A percentile compares a stretch with the other conserved stretches of the same genome.
These are phyloP conservation scores for Phalangium opilio DNA, from an alignment of 2,888 invertebrate species.

Conservation along the genomic window DNA sequence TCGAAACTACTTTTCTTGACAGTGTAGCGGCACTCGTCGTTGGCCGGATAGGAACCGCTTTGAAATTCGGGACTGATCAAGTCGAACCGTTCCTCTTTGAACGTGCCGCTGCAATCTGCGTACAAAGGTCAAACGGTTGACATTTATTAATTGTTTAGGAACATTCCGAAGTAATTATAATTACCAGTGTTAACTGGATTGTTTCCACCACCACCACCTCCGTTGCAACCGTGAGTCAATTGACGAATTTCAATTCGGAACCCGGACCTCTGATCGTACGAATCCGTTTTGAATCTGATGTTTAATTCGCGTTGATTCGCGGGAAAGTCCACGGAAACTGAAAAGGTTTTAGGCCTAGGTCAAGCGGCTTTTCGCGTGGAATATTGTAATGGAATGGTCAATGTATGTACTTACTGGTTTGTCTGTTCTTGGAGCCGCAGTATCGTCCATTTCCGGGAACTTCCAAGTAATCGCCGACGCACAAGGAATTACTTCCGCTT, in stretches of 20 bases:
- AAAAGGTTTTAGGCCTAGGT: too few species aligned
- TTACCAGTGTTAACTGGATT: too few species aligned
- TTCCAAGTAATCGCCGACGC: slow-evolving; percentile 20
- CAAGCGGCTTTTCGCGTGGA: too few species aligned
- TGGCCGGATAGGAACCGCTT: slow-evolving; percentile 17
- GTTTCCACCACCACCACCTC: too few species aligned
- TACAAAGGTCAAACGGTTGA: too few species aligned
- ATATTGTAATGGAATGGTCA: not conserved
- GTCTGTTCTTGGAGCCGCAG: slow-evolving; percentile 18
- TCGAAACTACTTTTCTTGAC: slow-evolving; percentile 16
- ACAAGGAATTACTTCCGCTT: slow-evolving; percentile 10
- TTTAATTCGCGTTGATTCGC: slow-evolving; percentile 8
- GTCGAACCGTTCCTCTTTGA: slow-evolving; percentile 13
- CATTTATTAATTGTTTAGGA: too few species aligned
- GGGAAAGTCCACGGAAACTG: slow-evolving; percentile 18
- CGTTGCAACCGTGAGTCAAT: slow-evolving; percentile 10
- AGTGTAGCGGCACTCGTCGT: slow-evolving; percentile 19
- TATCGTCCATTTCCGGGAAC: slow-evolving; percentile 17
- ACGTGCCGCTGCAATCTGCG: slow-evolving; percentile 9
- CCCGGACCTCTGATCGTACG: slow-evolving; percentile 13
- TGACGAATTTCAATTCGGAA: slow-evolving; percentile 19
- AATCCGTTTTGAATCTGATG: slow-evolving; percentile 17
- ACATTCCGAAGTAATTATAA: too few species aligned
- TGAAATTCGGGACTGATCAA: slow-evolving; percentile 18
- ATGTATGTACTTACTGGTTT: slow-evolving; percentile 11